These are phyloP conservation scores for Bolborhynchus lineola DNA, from an alignment of 2,113 vertebrate genomes.

Conservation along the genomic window DNA sequence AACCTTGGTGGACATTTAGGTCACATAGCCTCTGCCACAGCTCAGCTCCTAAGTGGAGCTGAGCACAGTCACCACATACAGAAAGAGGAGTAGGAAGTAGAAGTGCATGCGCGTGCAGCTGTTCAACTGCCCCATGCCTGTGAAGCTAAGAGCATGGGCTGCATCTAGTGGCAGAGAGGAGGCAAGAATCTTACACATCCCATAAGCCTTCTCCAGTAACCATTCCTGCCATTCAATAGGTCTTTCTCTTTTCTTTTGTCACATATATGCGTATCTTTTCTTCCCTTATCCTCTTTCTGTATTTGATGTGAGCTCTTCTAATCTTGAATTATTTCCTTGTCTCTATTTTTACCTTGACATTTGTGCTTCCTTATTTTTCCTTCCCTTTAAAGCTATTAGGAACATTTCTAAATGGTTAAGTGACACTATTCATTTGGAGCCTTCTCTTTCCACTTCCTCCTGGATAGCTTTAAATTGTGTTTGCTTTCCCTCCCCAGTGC, in stretches of 20 bases:
- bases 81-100: neutral
- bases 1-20: neutral
- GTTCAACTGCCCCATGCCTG: accelerated
- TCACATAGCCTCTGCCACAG: neutral
- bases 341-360: neutral
- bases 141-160: neutral
- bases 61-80: accelerated
- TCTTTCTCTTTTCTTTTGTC: neutral
- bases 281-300: neutral
- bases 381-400: neutral
- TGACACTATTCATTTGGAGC: neutral
- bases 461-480: neutral
- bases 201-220: neutral
- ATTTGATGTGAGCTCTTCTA: neutral
- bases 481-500: neutral
- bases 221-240: neutral
- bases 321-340: neutral
- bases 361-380: neutral
- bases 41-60: neutral
- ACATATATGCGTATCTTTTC: neutral
- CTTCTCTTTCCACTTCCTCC: neutral
- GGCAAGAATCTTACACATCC: neutral
- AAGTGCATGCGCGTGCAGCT: accelerated
- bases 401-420: neutral
- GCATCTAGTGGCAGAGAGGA: neutral